Evolutionary conservation across 2,888 invertebrate genomes (phyloP), one percentile per base, ranked within the genome.

Genomic region (Mactromeris polynyma): DNA sequence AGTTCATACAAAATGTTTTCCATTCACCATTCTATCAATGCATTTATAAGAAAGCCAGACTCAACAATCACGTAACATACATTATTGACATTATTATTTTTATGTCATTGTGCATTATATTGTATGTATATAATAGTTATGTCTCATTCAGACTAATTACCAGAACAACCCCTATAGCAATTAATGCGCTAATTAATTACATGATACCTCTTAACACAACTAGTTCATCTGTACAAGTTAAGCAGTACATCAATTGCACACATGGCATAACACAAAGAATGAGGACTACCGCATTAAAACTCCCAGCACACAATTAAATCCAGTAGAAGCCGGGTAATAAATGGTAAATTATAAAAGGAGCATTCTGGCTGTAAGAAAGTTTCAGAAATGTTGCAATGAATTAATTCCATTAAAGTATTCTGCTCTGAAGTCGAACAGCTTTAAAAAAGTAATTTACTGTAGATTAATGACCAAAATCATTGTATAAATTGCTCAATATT

Each of bases 131-230:
- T 64, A 26, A 21, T 64, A 64, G 26, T 64, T 26, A 64, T 64
- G n/a, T 64, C 58, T 64, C n/a, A n/a, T 26, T 9, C 26, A 64
- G 58, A 2, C 6, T 64, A 26, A 64, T 64, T 64, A 64, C 26
- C 21, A 26, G 58, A 64, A 64, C 58, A n/a, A 36, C 73, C 73
- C 73, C 33, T 73, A 36, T 19, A 73, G 73, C 73, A 73, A 73
- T 73, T 73, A 36, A 73, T 73, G 14, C 1, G 17, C 26, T 73
- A 73, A 73, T 73, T 73, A 73, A 73, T 73, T 36, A 33, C 3
- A 33, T 36, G 73, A 73, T 73, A 73, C 36, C 33, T 73, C 73
- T 73, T 33, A 17, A 73, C 26, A 73, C 14, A 33, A 33, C 1
- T 26, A 69, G 0, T 19, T 31, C 31, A 36, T 73, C n/a, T 19